phyloP scores from a whole-genome alignment of 2,113 vertebrate species.

The Progne subis region DNA sequence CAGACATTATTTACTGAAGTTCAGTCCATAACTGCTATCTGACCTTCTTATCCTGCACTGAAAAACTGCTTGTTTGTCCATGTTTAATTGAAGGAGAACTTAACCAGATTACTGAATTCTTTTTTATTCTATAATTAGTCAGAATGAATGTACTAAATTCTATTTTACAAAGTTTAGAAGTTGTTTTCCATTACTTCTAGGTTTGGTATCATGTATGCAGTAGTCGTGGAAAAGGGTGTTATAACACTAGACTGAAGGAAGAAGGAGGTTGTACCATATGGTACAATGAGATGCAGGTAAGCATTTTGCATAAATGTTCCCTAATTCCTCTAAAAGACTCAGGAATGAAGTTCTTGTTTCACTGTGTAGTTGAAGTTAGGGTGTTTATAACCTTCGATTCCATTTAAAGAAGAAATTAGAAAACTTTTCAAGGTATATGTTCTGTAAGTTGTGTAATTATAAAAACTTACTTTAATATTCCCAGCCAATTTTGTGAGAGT shows the following conservation, averaged over 20 bases:
- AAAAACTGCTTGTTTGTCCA: neutral
- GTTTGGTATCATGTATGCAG: constrained; percentile 97
- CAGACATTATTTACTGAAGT: neutral
- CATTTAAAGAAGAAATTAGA: neutral
- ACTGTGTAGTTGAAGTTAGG: neutral
- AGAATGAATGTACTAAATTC: neutral
- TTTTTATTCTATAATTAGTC: neutral
- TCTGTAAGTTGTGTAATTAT: neutral
- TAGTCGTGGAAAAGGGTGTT: constrained; percentile 91
- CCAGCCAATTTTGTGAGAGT: neutral
- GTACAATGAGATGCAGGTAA: constrained; percentile 96
- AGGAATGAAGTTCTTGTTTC: neutral
- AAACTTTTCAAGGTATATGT: neutral
- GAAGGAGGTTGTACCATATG: constrained; percentile 98
- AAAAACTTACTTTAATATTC: neutral
- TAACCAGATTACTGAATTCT: neutral
- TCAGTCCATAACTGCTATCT: neutral
- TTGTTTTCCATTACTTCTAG: constrained; percentile 63
- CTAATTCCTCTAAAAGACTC: neutral
- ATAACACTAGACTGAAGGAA: constrained; percentile 93
- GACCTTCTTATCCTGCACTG: neutral
- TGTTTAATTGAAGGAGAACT: neutral
- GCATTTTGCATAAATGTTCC: neutral
- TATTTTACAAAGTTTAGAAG: neutral
- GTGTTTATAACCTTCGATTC: neutral